These are phyloP conservation scores for Australoheros facetus DNA, from an alignment of 2,797 vertebrate genomes.

Conservation along the genomic window DNA sequence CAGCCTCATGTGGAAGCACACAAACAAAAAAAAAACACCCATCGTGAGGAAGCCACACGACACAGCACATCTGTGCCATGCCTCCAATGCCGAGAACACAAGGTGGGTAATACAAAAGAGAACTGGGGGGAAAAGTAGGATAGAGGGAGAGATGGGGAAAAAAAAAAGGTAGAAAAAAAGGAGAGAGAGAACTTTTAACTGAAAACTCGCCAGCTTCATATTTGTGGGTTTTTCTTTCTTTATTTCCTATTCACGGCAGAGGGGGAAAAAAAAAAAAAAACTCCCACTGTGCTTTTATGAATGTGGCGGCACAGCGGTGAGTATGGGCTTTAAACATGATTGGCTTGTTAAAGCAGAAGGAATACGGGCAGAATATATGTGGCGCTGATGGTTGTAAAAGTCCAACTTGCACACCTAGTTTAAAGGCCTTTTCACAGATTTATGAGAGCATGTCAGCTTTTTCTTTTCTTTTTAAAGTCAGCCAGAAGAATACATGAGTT, in stretches of 20 bases:
- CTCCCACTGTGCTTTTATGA: constrained; percentile 54
- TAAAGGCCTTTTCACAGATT: constrained; percentile 42
- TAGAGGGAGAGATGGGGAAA: background rate
- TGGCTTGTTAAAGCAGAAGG: constrained; percentile 61
- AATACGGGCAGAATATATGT: constrained; percentile 42
- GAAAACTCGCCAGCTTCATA: constrained; percentile 28
- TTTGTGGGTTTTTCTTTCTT: constrained; percentile 41
- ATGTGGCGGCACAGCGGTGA: constrained; percentile 24
- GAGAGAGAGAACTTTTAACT: constrained; percentile 5
- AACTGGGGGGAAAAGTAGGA: background rate
- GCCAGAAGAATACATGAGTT: constrained; percentile 24
- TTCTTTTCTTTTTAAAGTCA: background rate
- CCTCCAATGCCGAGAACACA: constrained; percentile 1
- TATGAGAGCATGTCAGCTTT: background rate
- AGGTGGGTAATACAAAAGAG: constrained; percentile 53
- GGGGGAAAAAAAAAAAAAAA: constrained; percentile 4
- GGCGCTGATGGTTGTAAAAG: constrained; percentile 33
- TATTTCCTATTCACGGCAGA: constrained; percentile 50
- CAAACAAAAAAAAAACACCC: constrained; percentile 40
- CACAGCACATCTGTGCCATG: constrained; percentile 38
- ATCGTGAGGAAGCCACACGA: constrained; percentile 30
- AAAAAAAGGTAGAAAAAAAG: background rate
- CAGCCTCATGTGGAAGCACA: constrained; percentile 32
- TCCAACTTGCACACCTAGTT: constrained; percentile 43
- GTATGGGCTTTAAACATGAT: constrained; percentile 51